These are phyloP conservation scores for Asteroscopus sphinx DNA, from an alignment of 2,888 invertebrate genomes.

Conservation along the genomic window DNA sequence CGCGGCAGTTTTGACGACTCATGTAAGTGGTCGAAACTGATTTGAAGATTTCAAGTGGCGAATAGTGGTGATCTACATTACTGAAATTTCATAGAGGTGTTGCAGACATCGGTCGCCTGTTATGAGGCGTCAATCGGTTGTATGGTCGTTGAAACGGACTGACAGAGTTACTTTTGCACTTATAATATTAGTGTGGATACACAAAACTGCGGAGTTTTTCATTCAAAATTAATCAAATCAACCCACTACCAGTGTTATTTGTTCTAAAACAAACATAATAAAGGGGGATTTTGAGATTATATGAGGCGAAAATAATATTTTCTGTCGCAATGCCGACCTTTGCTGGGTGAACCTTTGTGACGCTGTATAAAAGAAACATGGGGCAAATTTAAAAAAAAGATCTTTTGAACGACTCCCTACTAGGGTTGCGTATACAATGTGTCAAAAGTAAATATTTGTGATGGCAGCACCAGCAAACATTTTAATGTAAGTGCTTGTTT, in stretches of 20 bases:
- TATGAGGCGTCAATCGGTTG: no score
- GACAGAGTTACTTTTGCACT: no score
- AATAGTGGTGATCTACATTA: no score
- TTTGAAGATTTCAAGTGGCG: no score
- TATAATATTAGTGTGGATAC: not conserved
- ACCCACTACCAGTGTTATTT: constrained; percentile 10
- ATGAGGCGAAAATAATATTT: constrained; percentile 33
- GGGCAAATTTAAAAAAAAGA: constrained; percentile 36
- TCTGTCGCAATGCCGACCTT: constrained; percentile 32
- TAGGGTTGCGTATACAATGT: constrained; percentile 22
- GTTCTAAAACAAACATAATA: constrained; percentile 43
- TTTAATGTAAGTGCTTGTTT: constrained; percentile 22
- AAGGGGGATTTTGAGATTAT: constrained; percentile 28
- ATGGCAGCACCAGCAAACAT: constrained; percentile 22
- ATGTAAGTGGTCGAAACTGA: no score
- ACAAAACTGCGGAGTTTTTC: constrained; percentile 1
- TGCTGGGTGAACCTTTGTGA: constrained; percentile 22
- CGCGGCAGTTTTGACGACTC: no score
- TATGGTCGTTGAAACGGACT: no score
- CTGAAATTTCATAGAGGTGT: no score
- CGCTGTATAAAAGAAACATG: constrained; percentile 28
- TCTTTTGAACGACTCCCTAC: constrained; percentile 30
- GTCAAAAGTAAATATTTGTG: constrained; percentile 45
- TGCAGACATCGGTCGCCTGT: no score
- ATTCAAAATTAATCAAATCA: constrained; percentile 14